These are phyloP conservation scores for Gnatocerus cornutus DNA, from an alignment of 2,888 invertebrate genomes.

Conservation along the genomic window DNA sequence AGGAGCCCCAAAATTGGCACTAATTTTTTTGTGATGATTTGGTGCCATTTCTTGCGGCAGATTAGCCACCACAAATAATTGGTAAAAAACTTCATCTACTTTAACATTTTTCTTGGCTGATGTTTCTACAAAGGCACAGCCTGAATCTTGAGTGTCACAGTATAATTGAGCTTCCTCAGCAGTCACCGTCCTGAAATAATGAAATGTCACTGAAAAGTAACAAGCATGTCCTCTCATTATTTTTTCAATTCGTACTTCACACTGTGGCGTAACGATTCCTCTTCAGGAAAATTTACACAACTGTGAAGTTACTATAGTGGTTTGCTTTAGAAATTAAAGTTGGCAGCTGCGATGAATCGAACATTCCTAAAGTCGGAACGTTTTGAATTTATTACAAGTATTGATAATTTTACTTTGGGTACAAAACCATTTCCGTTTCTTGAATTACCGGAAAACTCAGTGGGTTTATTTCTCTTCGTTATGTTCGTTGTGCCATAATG, in stretches of 20 bases:
- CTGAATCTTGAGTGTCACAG: constrained; percentile 83
- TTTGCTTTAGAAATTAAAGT: too few relatives aligned
- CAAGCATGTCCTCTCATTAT: constrained; percentile 21
- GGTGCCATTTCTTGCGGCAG: constrained; percentile 92
- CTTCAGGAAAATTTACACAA: neutral
- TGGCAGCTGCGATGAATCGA: too few relatives aligned
- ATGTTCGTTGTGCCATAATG: constrained; percentile 1
- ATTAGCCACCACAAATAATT: constrained; percentile 87
- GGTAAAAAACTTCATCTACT: constrained; percentile 89
- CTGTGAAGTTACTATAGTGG: neutral
- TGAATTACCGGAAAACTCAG: neutral
- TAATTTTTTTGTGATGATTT: constrained; percentile 87
- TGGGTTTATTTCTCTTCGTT: constrained; percentile 21
- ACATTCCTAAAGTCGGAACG: too few relatives aligned
- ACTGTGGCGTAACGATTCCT: neutral
- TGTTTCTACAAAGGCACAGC: constrained; percentile 86
- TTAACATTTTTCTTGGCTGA: constrained; percentile 88
- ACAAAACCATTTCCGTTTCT: constrained; percentile 24
- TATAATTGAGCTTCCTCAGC: constrained; percentile 86
- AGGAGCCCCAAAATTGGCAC: constrained; percentile 83
- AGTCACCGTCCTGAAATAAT: constrained; percentile 79
- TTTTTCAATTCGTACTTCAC: constrained; percentile 18
- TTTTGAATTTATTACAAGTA: constrained; percentile 11
- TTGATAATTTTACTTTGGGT: neutral
- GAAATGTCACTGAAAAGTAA: constrained; percentile 24